Evolutionary conservation across 2,113 vertebrate genomes (phyloP).

Genomic region (Athene noctua): DNA sequence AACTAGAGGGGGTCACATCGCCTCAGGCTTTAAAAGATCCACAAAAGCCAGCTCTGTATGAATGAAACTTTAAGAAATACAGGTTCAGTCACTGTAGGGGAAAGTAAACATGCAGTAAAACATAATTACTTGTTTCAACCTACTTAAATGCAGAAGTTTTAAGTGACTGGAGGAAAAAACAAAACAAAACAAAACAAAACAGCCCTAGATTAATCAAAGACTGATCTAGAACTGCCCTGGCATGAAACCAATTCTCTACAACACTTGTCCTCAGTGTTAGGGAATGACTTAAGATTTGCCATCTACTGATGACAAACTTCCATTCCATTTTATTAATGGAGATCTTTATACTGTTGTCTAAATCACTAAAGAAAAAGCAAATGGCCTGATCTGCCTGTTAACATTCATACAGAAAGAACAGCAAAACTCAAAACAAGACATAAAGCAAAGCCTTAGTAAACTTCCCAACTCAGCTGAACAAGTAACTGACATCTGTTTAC

Average conservation of each 20-base stretch:
- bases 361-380: not conserved
- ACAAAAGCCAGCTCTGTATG: not conserved
- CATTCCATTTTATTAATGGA: not conserved
- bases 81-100: conserved; percentile 1
- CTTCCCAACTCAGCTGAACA: not conserved
- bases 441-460: not conserved
- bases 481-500: not conserved
- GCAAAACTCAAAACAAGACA: not conserved
- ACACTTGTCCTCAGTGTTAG: not conserved
- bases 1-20: not conserved
- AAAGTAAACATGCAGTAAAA: conserved; percentile 56
- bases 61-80: conserved; percentile 23
- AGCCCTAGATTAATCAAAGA: not conserved
- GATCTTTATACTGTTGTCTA: not conserved
- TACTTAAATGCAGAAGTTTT: conserved; percentile 3
- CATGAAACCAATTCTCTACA: not conserved
- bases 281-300: not conserved
- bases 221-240: not conserved
- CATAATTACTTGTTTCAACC: conserved; percentile 7
- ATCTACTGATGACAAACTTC: not conserved
- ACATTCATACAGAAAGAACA: not conserved
- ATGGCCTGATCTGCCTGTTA: not conserved
- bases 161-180: not conserved
- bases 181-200: fast-evolving
- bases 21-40: conserved; percentile 2